Percentiles rank a stretch among this genome's conserved stretches.
Conservation (phyloP, 2,113 vertebrate genomes). For the Gallinago paraguaiae region DNA sequence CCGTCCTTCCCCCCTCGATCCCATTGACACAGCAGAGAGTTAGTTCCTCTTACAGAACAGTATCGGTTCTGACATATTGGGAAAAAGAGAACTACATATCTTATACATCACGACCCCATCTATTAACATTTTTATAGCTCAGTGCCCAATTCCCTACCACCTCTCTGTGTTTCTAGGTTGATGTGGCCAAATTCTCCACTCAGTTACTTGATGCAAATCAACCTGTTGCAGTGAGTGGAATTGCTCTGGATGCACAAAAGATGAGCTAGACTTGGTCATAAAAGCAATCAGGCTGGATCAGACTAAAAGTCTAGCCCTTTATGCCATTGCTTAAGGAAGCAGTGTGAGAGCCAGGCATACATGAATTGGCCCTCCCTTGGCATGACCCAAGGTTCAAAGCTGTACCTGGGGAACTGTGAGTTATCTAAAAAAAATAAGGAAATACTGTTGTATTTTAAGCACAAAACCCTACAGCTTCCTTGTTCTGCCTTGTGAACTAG, state of each 20-base stretch:
- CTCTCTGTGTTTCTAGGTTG: neutral
- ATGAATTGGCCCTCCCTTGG: neutral
- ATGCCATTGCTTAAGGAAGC: neutral
- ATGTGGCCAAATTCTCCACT: neutral
- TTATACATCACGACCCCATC: neutral
- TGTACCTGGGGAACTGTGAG: neutral
- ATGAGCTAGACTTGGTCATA: neutral
- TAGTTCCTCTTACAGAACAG: neutral
- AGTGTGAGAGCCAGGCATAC: accelerated
- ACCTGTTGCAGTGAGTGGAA: neutral
- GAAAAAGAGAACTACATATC: neutral
- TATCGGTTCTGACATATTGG: neutral
- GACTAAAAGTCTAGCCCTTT: neutral
- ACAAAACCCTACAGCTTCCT: neutral
- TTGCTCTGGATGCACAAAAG: neutral
- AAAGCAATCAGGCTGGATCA: neutral
- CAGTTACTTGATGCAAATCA: neutral
- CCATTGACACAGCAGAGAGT: neutral
- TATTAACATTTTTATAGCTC: neutral
- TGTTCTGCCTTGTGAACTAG: neutral
- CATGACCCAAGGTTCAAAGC: neutral
- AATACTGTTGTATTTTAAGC: neutral
- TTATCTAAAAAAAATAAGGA: neutral
- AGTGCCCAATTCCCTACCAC: neutral
- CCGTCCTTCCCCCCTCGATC: neutral